These are phyloP conservation scores for Meloidogyne floridensis DNA, from an alignment of 1,140 invertebrate genomes.

Conservation along the genomic window DNA sequence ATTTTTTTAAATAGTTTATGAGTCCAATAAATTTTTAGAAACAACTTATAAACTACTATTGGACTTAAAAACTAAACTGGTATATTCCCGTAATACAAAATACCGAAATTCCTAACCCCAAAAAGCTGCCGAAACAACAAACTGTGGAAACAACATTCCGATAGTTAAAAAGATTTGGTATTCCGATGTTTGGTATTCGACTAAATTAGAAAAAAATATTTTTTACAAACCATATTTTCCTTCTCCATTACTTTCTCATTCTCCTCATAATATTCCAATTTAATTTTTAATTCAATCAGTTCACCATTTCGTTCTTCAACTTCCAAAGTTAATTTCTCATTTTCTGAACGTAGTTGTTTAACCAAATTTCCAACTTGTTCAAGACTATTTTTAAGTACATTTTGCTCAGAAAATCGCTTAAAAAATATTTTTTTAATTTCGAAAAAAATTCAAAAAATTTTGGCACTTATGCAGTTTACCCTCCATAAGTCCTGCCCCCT, in stretches of 20 bases:
- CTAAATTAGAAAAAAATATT: background rate
- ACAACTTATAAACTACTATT: too few species aligned
- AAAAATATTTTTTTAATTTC: slow-evolving; percentile 1
- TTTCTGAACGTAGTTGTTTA: slow-evolving; percentile 4
- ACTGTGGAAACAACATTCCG: too few species aligned
- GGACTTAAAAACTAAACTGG: too few species aligned
- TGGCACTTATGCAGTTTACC: too few species aligned
- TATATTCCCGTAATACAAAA: too few species aligned
- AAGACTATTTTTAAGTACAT: slow-evolving; percentile 21
- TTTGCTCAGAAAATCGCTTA: slow-evolving; percentile 20
- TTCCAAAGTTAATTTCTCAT: slow-evolving; percentile 17
- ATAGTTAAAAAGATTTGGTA: too few species aligned
- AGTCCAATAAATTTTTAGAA: too few species aligned
- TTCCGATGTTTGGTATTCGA: too few species aligned
- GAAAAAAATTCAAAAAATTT: too few species aligned
- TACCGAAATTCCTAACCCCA: too few species aligned
- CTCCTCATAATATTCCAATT: background rate
- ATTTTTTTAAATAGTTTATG: background rate
- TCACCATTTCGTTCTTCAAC: background rate
- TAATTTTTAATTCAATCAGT: background rate
- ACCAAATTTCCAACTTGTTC: slow-evolving; percentile 13
- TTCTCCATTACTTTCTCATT: background rate
- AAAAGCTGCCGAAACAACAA: too few species aligned
- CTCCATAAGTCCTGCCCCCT: too few species aligned
- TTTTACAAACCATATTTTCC: background rate